A percentile compares a stretch with the other conserved stretches of the same genome.
Evolutionary conservation across 2,797 vertebrate genomes (phyloP).

Genomic region (Onychomys leucogaster): DNA sequence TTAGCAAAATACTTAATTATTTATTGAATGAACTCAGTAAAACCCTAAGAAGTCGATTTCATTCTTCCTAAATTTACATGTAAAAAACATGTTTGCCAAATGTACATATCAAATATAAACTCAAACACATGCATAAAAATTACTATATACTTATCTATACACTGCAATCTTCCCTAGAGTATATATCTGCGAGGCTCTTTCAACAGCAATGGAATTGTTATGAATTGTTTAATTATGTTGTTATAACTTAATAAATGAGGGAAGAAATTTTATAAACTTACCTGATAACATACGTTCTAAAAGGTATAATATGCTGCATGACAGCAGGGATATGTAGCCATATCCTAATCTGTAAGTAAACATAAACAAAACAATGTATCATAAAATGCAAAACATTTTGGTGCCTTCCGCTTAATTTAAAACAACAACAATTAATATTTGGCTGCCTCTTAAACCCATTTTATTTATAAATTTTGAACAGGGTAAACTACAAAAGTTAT

Average conservation of each 20-base stretch:
- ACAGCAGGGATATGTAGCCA: constrained; percentile 99
- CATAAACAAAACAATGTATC: constrained; percentile 72
- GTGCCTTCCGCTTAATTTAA: not conserved
- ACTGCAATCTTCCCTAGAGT: constrained; percentile 18
- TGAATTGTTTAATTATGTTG: not conserved
- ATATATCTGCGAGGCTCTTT: not conserved
- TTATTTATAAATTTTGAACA: constrained; percentile 33
- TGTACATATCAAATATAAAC: constrained; percentile 55
- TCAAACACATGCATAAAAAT: constrained; percentile 2
- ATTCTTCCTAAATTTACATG: constrained; percentile 7
- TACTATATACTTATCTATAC: not conserved
- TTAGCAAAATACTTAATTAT: not conserved
- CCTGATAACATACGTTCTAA: constrained; percentile 99
- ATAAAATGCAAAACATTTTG: not conserved
- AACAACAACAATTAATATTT: constrained; percentile 54
- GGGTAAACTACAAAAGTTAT: not conserved
- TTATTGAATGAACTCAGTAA: constrained; percentile 9
- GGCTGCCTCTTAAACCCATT: constrained; percentile 1
- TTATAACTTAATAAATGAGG: not conserved
- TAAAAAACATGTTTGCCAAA: constrained; percentile 18
- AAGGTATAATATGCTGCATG: constrained; percentile 99
- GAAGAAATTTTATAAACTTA: constrained; percentile 77
- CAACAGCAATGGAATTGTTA: constrained; percentile 24
- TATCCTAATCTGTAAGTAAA: constrained; percentile 93
- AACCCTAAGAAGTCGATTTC: not conserved